Conservation (phyloP, 2,113 vertebrate species). For the Hydropotes inermis region DNA sequence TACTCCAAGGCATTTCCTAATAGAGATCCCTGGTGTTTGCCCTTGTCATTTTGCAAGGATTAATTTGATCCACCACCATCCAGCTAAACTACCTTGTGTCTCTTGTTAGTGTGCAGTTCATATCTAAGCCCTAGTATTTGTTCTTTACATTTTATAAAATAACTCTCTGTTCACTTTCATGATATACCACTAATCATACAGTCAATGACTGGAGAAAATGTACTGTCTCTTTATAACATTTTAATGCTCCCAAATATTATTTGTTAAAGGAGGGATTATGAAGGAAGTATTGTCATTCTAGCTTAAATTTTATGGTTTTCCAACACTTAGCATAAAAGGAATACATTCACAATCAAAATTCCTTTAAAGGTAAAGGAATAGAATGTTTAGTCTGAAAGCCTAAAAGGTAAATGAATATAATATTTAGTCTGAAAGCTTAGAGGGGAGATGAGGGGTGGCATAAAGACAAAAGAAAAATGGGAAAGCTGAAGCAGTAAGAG, state of each 20-base stretch:
- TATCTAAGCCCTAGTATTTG: neutral
- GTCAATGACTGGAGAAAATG: neutral
- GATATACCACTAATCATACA: neutral
- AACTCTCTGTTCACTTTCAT: neutral
- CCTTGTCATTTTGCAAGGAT: neutral
- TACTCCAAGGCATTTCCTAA: neutral
- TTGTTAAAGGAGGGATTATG: neutral
- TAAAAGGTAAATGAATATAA: neutral
- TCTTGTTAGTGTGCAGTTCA: neutral
- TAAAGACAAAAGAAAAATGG: neutral
- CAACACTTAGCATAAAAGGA: neutral
- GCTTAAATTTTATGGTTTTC: neutral
- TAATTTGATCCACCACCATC: neutral
- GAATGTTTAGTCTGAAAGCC: neutral
- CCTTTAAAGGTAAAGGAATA: neutral
- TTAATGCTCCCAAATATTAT: slow-evolving; percentile 2
- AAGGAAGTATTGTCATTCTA: neutral
- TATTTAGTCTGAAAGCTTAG: slow-evolving; percentile 7
- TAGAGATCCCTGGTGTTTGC: neutral
- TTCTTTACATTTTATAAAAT: neutral
- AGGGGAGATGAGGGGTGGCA: neutral
- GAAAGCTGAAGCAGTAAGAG: neutral
- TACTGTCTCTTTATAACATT: neutral
- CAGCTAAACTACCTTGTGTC: neutral
- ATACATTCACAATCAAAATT: neutral